Evolutionary conservation across 2,797 vertebrate species (phyloP).

Genomic region (Arremon aurantiirostris): DNA sequence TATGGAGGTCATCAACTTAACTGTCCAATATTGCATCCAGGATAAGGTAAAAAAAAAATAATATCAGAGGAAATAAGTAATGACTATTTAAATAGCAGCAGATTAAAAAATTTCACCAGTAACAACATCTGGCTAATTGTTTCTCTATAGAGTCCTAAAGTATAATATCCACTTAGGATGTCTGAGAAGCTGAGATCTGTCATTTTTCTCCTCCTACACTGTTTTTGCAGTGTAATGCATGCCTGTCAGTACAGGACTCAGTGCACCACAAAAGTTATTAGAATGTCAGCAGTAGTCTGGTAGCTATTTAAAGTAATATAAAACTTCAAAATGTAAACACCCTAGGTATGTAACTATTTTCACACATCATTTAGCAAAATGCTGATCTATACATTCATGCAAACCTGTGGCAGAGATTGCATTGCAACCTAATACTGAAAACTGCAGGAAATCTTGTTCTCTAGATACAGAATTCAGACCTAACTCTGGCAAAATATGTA

Average conservation of each 20-base stretch:
- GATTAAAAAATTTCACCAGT: neutral
- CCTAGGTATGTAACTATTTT: neutral
- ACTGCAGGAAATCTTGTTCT: neutral
- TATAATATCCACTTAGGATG: neutral
- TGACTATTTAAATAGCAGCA: neutral
- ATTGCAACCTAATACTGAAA: neutral
- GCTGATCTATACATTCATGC: neutral
- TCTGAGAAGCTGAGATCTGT: neutral
- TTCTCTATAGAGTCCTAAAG: neutral
- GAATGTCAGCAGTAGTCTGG: neutral
- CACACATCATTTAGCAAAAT: neutral
- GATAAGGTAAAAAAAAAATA: accelerated
- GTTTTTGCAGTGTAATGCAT: neutral
- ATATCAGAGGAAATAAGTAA: neutral
- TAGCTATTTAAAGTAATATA: neutral
- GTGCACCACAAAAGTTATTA: neutral
- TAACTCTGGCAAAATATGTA: neutral
- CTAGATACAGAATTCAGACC: neutral
- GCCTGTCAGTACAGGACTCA: neutral
- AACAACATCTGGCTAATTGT: neutral
- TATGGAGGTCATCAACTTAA: neutral
- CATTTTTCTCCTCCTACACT: neutral
- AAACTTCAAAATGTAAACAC: neutral
- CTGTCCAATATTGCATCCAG: neutral
- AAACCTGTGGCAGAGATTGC: neutral